Evolutionary conservation across 2,888 invertebrate genomes (phyloP), one percentile per base, ranked within the genome.

Genomic region (Sphinx pinastri): DNA sequence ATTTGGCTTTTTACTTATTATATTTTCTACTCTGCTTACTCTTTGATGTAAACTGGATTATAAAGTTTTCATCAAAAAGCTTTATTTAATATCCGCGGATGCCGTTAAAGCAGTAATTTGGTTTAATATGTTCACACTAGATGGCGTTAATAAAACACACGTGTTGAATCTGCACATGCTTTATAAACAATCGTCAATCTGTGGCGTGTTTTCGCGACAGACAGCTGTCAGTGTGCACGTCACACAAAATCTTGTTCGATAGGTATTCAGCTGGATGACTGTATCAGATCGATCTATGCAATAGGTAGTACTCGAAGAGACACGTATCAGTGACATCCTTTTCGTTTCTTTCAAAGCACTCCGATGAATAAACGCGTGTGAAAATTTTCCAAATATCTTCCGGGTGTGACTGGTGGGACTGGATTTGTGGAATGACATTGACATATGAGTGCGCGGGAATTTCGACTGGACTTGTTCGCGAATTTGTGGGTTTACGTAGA

Each of bases 391-490:
- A 63, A 19, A 49, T 13, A 19, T 63, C 49, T 63, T 63, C 49
- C 47, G 77, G 67, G 71, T 76, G 71, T 72, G 72, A 77, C 75
- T 78, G 66, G 5, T 63, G 68, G 74, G 71, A 71, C 77, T 75
- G 68, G 72, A 79, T 79, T 74, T 73, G 74, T 77, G 77, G 75
- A 63, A 76, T 87, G 89, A 89, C 86, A 86, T 86, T 92, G 88
- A 91, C 89, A 87, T 85, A 83, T 80, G 77, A 81, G 79, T 76
- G 82, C 86, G 92, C 92, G 92, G 88, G 89, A 90, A 87, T 80
- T 90, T 91, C 73, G 73, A 89, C 74, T 80, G 74, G 69, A 79
- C 71, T 79, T 80, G 75, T 73, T 72, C 63, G 19, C 49, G 72
- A 72, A 69, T 68, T 74, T 60, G 52, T 69, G 71, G 63, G 71